Percentiles rank a stretch among this genome's conserved stretches.
Conservation (phyloP, 2,888 invertebrate genomes). For the Cryptocephalus moraei region DNA sequence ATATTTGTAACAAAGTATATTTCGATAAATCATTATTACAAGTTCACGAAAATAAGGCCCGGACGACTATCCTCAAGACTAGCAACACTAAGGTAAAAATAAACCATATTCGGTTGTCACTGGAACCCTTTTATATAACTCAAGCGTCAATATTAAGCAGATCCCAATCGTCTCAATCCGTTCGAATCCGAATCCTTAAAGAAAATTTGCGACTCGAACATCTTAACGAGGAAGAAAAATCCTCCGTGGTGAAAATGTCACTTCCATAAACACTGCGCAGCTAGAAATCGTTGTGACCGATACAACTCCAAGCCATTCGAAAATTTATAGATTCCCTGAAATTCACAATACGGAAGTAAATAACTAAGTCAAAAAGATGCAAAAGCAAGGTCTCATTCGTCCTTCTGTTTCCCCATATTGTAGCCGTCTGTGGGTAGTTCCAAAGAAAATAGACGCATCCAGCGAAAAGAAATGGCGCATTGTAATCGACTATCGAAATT, state of each 20-base stretch:
- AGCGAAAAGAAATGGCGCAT: conserved; percentile 25
- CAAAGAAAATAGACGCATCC: conserved; percentile 22
- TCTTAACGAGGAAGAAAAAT: conserved; percentile 20
- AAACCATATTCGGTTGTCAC: not conserved
- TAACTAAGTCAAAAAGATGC: conserved; percentile 18
- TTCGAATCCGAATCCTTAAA: not conserved
- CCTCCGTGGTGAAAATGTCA: conserved; percentile 14
- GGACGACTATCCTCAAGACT: conserved; percentile 10
- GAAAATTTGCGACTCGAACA: conserved; percentile 13
- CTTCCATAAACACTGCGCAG: conserved; percentile 13
- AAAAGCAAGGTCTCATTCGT: conserved; percentile 19
- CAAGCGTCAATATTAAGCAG: not conserved
- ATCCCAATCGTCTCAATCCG: not conserved
- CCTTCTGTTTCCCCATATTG: conserved; percentile 17
- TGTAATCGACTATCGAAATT: conserved; percentile 31
- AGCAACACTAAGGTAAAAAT: conserved; percentile 4
- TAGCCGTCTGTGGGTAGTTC: conserved; percentile 17
- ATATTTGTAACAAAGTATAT: conserved; percentile 9
- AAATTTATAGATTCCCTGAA: conserved; percentile 22
- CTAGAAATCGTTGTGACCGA: conserved; percentile 18
- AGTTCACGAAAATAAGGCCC: conserved; percentile 3
- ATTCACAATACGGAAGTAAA: conserved; percentile 23
- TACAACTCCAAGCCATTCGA: conserved; percentile 15
- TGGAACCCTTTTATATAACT: not conserved
- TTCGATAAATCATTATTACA: conserved; percentile 5